Evolutionary conservation across 64 coral and sea anemone genomes (phyloP).

Genomic region (Exaiptasia diaphana): DNA sequence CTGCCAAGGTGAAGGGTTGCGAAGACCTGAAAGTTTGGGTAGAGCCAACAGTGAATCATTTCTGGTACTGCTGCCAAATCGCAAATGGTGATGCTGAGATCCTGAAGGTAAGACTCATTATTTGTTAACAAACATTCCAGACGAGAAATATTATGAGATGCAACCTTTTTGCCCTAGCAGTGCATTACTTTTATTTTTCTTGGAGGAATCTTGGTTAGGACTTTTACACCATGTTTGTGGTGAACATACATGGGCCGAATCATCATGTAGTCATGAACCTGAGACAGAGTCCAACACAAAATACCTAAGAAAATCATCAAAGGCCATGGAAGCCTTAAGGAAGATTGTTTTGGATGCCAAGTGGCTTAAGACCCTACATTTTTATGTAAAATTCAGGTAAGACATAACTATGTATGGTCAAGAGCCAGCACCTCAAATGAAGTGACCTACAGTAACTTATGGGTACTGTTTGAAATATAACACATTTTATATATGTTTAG

Average conservation of each 20-base stretch:
- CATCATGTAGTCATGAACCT: slow-evolving; percentile 13
- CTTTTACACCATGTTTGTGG: slow-evolving; percentile 52
- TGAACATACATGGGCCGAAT: slow-evolving; percentile 40
- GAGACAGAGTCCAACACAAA: neutral
- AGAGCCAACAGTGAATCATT: slow-evolving; percentile 7
- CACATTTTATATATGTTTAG: too few relatives aligned
- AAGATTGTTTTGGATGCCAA: slow-evolving; percentile 36
- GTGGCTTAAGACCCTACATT: slow-evolving; percentile 23
- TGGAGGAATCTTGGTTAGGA: slow-evolving; percentile 23
- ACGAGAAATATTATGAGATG: too few relatives aligned
- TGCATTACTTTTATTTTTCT: too few relatives aligned
- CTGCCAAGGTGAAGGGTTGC: neutral
- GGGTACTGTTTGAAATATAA: too few relatives aligned
- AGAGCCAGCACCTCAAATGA: too few relatives aligned
- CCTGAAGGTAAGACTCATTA: neutral
- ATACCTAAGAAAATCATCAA: slow-evolving; percentile 9
- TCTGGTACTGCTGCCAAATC: slow-evolving; percentile 1
- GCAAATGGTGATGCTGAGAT: neutral
- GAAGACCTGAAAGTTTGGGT: neutral
- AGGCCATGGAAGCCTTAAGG: slow-evolving; percentile 24
- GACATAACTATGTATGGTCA: neutral
- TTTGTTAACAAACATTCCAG: too few relatives aligned
- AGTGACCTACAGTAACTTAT: too few relatives aligned
- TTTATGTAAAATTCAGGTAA: slow-evolving; percentile 34
- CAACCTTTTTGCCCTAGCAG: too few relatives aligned